A percentile compares a stretch with the other conserved stretches of the same genome.
These are phyloP conservation scores for Ahaetulla prasina DNA, from an alignment of 2,113 vertebrate genomes.

Conservation along the genomic window DNA sequence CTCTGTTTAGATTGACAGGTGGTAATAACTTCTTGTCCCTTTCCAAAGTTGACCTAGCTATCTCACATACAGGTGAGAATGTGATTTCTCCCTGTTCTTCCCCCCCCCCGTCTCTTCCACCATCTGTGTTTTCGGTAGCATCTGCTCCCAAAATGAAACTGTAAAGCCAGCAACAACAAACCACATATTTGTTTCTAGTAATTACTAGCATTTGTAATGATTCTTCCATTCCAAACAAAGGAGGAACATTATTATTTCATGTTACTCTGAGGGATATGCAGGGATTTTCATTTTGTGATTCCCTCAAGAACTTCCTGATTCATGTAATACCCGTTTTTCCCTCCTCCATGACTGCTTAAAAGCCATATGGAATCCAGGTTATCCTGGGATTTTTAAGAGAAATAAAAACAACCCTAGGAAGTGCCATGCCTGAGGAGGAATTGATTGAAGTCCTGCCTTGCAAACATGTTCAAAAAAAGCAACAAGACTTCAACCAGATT, in stretches of 20 bases:
- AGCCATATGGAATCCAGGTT: neutral
- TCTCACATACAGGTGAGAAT: neutral
- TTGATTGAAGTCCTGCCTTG: neutral
- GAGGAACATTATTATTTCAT: neutral
- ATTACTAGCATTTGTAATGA: fast-evolving
- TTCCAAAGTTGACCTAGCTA: neutral
- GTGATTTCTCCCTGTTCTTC: fast-evolving
- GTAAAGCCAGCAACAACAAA: neutral
- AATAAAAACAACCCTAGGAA: neutral
- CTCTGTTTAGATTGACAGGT: conserved; percentile 11
- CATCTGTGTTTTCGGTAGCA: fast-evolving
- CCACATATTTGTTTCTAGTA: fast-evolving
- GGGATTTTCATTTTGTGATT: neutral
- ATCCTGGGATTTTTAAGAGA: neutral
- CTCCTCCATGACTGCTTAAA: neutral
- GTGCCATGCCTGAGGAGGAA: neutral
- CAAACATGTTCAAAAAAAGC: neutral
- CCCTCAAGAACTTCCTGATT: neutral
- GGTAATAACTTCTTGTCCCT: conserved; percentile 4
- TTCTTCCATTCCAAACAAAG: neutral
- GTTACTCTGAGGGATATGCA: neutral
- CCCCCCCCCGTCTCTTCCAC: neutral
- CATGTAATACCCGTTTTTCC: neutral
- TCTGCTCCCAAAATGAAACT: fast-evolving
- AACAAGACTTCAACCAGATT: neutral